Conservation (phyloP, 2,113 vertebrate genomes). For the Patagioenas fasciata region DNA sequence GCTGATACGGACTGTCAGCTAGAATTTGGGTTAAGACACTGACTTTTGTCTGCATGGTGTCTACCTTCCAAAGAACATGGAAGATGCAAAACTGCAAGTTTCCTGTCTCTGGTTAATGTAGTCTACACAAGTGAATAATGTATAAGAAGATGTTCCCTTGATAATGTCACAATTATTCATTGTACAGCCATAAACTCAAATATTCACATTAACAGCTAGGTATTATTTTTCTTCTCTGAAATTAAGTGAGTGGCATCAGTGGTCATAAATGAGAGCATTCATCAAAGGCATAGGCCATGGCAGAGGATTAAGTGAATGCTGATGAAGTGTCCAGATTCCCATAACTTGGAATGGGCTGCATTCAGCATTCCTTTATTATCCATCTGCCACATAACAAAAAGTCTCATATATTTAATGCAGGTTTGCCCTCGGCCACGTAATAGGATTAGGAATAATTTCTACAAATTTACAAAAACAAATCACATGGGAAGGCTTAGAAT, state of each 20-base stretch:
- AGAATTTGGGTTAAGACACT: conserved; percentile 98
- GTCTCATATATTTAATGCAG: conserved; percentile 93
- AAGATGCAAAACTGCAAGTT: conserved; percentile 91
- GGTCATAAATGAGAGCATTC: conserved; percentile 85
- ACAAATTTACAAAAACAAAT: conserved; percentile 99
- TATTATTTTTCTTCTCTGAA: conserved; percentile 83
- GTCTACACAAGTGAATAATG: conserved; percentile 87
- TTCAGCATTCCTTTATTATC: conserved; percentile 87
- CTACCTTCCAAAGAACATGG: conserved; percentile 92
- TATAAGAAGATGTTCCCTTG: conserved; percentile 80
- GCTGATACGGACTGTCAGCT: conserved; percentile 99
- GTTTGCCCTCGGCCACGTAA: conserved; percentile 91
- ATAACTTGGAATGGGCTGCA: conserved; percentile 87
- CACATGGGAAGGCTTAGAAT: conserved; percentile 98
- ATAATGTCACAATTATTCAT: conserved; percentile 91
- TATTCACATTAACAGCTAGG: conserved; percentile 82
- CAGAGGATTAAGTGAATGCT: conserved; percentile 87
- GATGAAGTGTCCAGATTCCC: conserved; percentile 90
- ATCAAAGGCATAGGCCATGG: conserved; percentile 85
- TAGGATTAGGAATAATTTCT: conserved; percentile 99
- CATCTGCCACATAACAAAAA: conserved; percentile 91
- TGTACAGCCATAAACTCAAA: conserved; percentile 82
- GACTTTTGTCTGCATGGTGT: conserved; percentile 96
- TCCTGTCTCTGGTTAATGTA: conserved; percentile 84
- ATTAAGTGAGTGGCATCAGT: conserved; percentile 83